Conservation (phyloP, 2,797 vertebrate genomes). For the Xiphophorus birchmanni region DNA sequence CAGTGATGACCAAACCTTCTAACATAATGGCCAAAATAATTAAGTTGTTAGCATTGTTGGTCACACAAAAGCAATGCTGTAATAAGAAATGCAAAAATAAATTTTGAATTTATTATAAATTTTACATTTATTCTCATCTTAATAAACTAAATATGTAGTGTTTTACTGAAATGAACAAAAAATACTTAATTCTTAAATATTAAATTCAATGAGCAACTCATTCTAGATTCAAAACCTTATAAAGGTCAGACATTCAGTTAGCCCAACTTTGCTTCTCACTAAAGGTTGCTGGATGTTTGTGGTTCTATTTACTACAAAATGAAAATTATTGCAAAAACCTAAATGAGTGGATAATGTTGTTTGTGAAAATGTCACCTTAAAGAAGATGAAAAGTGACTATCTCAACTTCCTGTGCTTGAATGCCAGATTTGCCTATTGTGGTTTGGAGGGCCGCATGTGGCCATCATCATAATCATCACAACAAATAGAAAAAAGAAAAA, state of each 20-base stretch:
- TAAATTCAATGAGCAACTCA: neutral
- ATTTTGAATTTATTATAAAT: no score
- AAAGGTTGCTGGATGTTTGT: neutral
- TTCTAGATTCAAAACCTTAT: neutral
- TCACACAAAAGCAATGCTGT: neutral
- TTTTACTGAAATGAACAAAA: neutral
- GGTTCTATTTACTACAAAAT: no score
- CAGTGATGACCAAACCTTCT: neutral
- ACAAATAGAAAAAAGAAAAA: neutral
- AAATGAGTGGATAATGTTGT: neutral
- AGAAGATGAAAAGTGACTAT: neutral
- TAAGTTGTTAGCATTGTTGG: neutral
- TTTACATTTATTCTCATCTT: neutral
- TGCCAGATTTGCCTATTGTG: no score
- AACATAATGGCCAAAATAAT: neutral
- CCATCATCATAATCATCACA: neutral
- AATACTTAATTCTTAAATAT: neutral
- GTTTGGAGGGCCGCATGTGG: neutral
- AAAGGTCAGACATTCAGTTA: neutral
- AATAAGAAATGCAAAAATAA: neutral
- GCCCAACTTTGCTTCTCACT: neutral
- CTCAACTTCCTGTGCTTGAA: no score
- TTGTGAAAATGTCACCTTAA: neutral
- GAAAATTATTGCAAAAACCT: neutral
- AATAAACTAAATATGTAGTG: neutral